These are phyloP conservation scores for Centruroides sculpturatus DNA, from an alignment of 1,140 invertebrate genomes.

Conservation along the genomic window DNA sequence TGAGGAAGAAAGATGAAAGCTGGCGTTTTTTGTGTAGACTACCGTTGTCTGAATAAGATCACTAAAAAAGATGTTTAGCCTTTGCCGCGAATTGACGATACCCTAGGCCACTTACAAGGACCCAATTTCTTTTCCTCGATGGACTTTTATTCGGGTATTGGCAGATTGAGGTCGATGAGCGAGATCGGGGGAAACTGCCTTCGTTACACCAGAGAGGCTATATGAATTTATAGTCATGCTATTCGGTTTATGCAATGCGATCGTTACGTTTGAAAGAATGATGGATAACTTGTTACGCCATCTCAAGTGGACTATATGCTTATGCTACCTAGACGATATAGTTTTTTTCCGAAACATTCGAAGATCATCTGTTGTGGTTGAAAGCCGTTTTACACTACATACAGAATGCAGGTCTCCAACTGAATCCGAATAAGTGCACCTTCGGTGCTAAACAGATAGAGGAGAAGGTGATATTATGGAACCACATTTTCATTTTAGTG, in stretches of 20 bases:
- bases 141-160: conserved; percentile 28
- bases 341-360: conserved; percentile 11
- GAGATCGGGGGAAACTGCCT: conserved; percentile 31
- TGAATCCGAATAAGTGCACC: background rate
- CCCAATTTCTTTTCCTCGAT: background rate
- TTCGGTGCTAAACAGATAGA: conserved; percentile 5
- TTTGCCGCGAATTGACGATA: background rate
- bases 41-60: background rate
- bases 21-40: too few species aligned
- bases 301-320: conserved; percentile 16
- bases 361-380: conserved; percentile 13
- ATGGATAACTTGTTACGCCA: conserved; percentile 26
- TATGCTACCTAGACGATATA: conserved; percentile 25
- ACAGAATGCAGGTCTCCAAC: background rate
- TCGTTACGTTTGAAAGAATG: conserved; percentile 29
- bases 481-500: too few species aligned
- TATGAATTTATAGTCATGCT: conserved; percentile 30
- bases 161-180: conserved; percentile 27
- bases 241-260: conserved; percentile 32
- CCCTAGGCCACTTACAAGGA: background rate
- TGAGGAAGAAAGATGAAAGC: too few species aligned
- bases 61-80: background rate
- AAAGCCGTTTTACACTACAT: background rate
- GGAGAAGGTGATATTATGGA: too few species aligned
- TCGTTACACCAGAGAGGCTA: conserved; percentile 26